Percentiles rank a stretch among this genome's conserved stretches.
These are phyloP conservation scores for Nomada ferruginata DNA, from an alignment of 2,888 invertebrate genomes.

Conservation along the genomic window DNA sequence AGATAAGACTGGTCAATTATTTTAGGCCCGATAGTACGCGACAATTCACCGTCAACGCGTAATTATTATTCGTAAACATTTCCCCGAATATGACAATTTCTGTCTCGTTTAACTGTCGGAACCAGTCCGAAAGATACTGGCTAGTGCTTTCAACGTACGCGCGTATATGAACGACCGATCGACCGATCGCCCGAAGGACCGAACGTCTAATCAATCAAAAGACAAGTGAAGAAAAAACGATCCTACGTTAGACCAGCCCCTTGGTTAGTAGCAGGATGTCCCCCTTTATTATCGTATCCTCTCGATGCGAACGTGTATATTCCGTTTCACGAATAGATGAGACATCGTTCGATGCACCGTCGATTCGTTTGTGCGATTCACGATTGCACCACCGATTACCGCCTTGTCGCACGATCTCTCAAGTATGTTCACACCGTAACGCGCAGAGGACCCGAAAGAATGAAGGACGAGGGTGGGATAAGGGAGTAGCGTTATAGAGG, in stretches of 20 bases:
- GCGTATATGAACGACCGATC: slow-evolving; percentile 13
- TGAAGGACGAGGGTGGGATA: slow-evolving; percentile 63
- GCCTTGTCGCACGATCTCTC: slow-evolving; percentile 62
- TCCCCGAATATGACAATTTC: slow-evolving; percentile 18
- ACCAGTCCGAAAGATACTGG: slow-evolving; percentile 30
- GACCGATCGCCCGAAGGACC: slow-evolving; percentile 28
- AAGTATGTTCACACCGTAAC: slow-evolving; percentile 66
- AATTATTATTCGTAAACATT: slow-evolving; percentile 36
- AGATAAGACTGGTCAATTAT: not conserved
- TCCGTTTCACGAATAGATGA: slow-evolving; percentile 6
- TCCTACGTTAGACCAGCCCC: slow-evolving; percentile 18
- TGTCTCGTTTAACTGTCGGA: slow-evolving; percentile 10
- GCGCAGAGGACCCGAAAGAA: slow-evolving; percentile 64
- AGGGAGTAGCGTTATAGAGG: slow-evolving; percentile 36
- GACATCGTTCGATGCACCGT: slow-evolving; percentile 30
- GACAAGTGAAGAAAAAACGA: slow-evolving; percentile 22
- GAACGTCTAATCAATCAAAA: slow-evolving; percentile 28
- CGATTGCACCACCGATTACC: slow-evolving; percentile 58
- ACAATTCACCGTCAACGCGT: slow-evolving; percentile 53
- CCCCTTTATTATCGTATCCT: slow-evolving; percentile 32
- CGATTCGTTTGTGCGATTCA: slow-evolving; percentile 45
- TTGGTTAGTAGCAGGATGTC: not conserved
- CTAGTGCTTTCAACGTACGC: slow-evolving; percentile 1
- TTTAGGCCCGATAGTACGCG: not conserved
- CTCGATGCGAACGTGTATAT: not conserved